Evolutionary conservation across 2,797 vertebrate species (phyloP).

Genomic region (Caiman crocodilus): DNA sequence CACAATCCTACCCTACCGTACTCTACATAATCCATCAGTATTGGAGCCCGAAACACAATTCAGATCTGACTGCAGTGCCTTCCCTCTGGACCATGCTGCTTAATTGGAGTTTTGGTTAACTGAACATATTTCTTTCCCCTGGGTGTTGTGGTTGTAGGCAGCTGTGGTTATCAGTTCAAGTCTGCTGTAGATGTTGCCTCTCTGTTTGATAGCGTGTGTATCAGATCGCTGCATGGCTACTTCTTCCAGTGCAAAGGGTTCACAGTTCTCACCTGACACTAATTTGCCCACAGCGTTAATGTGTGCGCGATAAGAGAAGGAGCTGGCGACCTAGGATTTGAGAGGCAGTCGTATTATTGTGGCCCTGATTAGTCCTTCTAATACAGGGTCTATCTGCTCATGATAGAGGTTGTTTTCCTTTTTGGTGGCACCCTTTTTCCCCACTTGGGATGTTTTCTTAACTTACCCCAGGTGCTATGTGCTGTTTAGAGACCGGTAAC

Average conservation of each 20-base stretch:
- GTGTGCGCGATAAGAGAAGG: accelerated
- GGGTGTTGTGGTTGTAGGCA: neutral
- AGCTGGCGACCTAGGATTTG: neutral
- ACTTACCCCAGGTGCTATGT: too few species aligned
- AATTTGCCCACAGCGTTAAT: neutral
- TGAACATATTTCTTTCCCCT: neutral
- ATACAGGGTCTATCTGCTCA: accelerated
- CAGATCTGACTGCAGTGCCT: accelerated
- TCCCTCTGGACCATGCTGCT: neutral
- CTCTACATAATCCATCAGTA: neutral
- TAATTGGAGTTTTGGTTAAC: accelerated
- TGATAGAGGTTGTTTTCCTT: neutral
- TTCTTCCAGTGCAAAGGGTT: neutral
- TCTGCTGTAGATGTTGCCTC: neutral
- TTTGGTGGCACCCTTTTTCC: too few species aligned
- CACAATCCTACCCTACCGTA: too few species aligned
- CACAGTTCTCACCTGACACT: neutral
- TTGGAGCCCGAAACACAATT: accelerated
- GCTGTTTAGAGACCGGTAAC: neutral
- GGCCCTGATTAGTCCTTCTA: neutral
- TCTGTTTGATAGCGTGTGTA: neutral
- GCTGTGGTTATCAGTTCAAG: accelerated
- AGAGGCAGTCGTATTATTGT: neutral
- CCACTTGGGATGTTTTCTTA: too few species aligned
- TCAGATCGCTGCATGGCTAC: neutral